These are phyloP conservation scores for Grus americana DNA, from an alignment of 2,113 vertebrate species.

Conservation along the genomic window DNA sequence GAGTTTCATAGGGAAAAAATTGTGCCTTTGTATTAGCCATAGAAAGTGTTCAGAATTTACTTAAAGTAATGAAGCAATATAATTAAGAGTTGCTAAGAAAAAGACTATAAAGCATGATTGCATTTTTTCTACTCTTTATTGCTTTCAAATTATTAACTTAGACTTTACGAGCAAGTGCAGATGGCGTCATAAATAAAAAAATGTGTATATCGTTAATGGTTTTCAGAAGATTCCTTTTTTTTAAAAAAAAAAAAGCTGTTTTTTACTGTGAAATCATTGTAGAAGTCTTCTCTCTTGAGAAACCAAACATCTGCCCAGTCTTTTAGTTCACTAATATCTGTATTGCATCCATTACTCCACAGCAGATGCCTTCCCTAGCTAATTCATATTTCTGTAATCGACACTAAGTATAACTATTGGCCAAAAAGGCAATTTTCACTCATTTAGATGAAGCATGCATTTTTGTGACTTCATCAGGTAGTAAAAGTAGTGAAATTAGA, in stretches of 20 bases:
- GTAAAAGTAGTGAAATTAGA: background rate
- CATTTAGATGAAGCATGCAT: background rate
- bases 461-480: background rate
- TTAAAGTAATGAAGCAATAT: background rate
- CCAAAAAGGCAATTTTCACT: background rate
- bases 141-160: background rate
- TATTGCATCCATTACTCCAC: background rate
- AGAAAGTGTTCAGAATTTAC: background rate
- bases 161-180: background rate
- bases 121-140: background rate
- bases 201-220: accelerated
- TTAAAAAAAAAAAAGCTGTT: background rate
- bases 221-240: background rate
- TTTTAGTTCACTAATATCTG: background rate
- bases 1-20: background rate
- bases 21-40: background rate
- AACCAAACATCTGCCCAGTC: background rate
- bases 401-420: background rate
- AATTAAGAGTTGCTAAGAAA: background rate
- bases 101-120: background rate
- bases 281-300: background rate
- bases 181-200: background rate
- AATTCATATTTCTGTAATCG: background rate
- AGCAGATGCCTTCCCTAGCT: background rate
- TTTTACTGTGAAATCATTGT: background rate